These are phyloP conservation scores for Pocillopora grandis DNA, from an alignment of 92 coral and sea anemone species.

Conservation along the genomic window DNA sequence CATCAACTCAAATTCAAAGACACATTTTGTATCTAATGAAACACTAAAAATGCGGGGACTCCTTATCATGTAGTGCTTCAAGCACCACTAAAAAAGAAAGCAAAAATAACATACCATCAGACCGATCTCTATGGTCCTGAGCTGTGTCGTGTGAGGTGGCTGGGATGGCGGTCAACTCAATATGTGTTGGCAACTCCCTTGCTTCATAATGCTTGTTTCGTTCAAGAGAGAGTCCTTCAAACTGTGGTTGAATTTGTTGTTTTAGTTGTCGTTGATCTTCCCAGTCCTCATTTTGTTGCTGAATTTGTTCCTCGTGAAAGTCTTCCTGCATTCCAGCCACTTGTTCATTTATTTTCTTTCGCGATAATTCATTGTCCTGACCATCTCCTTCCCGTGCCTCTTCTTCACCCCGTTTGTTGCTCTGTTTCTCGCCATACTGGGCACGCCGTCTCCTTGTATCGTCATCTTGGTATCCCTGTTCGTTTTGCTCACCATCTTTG, in stretches of 20 bases:
- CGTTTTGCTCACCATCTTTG: background rate
- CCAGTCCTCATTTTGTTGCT: background rate
- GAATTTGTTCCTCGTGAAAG: background rate
- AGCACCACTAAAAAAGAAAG: too few relatives aligned
- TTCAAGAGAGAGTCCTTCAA: background rate
- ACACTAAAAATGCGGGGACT: background rate
- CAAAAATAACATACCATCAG: background rate
- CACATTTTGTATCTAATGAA: too few relatives aligned
- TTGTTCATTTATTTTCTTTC: constrained; percentile 24
- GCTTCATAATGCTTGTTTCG: background rate
- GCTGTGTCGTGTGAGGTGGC: constrained; percentile 10
- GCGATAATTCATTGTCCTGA: constrained; percentile 21
- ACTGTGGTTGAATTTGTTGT: background rate
- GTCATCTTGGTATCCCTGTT: background rate
- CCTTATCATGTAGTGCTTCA: background rate
- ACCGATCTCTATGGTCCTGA: background rate
- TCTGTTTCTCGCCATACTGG: background rate
- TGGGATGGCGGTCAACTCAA: constrained; percentile 23
- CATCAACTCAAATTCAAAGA: too few relatives aligned
- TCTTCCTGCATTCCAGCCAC: constrained; percentile 21
- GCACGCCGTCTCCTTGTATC: background rate
- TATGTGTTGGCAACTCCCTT: background rate
- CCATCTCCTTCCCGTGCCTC: background rate
- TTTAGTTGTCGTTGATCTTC: too few relatives aligned
- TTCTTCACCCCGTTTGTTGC: background rate